Conservation (phyloP, 2,113 vertebrate species). For the Neogale vison region DNA sequence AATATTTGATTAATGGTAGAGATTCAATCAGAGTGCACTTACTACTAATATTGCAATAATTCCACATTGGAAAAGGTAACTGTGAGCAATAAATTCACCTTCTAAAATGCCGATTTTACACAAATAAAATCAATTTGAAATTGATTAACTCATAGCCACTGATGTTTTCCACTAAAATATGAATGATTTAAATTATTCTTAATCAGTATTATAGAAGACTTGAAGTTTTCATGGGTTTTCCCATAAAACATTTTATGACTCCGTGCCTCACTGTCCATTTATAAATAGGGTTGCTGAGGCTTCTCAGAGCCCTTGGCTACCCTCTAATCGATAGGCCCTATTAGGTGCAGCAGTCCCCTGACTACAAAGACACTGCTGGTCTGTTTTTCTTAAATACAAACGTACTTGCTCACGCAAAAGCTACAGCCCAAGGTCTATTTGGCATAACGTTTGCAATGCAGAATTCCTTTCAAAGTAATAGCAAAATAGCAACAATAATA, state of each 20-base stretch:
- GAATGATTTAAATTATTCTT: constrained; percentile 74
- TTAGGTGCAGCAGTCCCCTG: neutral
- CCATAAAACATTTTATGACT: constrained; percentile 53
- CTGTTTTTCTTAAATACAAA: constrained; percentile 34
- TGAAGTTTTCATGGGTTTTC: constrained; percentile 67
- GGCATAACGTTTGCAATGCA: neutral
- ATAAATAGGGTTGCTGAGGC: neutral
- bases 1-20: constrained; percentile 63
- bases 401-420: neutral
- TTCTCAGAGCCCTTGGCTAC: neutral
- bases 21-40: constrained; percentile 56
- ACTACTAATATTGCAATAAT: constrained; percentile 58
- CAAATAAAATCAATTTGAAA: constrained; percentile 78
- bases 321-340: neutral
- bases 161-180: constrained; percentile 68
- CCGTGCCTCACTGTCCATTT: constrained; percentile 33
- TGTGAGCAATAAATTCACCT: constrained; percentile 69
- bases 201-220: constrained; percentile 55
- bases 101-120: constrained; percentile 72
- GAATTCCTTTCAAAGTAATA: neutral
- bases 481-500: neutral
- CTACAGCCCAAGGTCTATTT: neutral
- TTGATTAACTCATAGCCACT: constrained; percentile 67
- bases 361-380: neutral
- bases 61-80: constrained; percentile 48